phyloP scores from a whole-genome alignment of 2,888 invertebrate species.

The Eugnorisma glareosa region DNA sequence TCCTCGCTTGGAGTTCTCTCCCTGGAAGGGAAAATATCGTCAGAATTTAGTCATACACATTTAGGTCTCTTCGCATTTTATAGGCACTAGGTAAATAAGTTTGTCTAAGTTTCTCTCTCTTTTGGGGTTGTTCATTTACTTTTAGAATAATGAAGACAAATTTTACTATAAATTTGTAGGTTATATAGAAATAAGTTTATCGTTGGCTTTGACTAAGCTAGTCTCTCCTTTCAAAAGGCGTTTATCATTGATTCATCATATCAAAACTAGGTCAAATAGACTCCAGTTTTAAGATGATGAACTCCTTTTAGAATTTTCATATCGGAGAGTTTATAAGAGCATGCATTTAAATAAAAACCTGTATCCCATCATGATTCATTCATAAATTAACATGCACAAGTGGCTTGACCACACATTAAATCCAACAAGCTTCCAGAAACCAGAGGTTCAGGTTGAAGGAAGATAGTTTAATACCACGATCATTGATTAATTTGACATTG shows the following conservation, averaged over 20 bases:
- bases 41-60: constrained; percentile 56
- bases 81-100: not conserved
- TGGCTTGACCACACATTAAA: not conserved
- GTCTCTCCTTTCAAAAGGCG: not conserved
- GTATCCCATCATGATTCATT: not conserved
- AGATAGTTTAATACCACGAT: not conserved
- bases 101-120: not conserved
- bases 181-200: not conserved
- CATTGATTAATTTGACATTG: not conserved
- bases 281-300: not conserved
- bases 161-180: not conserved
- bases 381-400: not conserved
- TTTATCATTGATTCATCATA: too few relatives aligned
- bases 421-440: not conserved
- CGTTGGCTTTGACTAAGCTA: not conserved
- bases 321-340: not conserved
- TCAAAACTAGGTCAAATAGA: not conserved
- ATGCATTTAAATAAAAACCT: constrained; percentile 12
- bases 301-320: not conserved
- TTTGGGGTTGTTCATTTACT: not conserved
- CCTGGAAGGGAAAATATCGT: constrained; percentile 68
- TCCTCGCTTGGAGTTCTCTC: constrained; percentile 69
- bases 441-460: not conserved
- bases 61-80: constrained; percentile 10
- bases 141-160: fast-evolving